Evolutionary conservation across 2,113 vertebrate species (phyloP), one percentile per base, ranked within the genome.

Genomic region (Heterocephalus glaber): DNA sequence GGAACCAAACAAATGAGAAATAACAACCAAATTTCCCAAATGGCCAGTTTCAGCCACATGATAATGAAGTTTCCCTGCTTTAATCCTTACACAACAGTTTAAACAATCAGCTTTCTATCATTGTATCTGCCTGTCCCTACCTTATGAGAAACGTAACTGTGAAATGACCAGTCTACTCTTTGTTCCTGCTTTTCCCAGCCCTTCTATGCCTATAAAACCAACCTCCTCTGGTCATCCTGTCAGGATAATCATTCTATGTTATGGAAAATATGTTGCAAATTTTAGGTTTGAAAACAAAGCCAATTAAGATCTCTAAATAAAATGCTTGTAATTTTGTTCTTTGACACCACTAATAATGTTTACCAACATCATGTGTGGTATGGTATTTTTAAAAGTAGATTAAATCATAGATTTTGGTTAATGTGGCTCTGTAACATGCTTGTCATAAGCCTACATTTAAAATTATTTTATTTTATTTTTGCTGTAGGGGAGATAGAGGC

Each of bases 321-420:
- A 72, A 58, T 60, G 65, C 41, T 92, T 72, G 22, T 60, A 92
- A 72, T 47, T 82, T 83, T 49, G 35, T 61, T 17, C 33, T 72
- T 92, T 47, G 52, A 47, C 5, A 49, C 52, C 11, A 65, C 17
- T 81, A 70, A 49, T 24, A 61, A n/a, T 88, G 33, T 60, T 47
- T 63, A 52, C 49, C 60, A 65, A 72, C 26, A 35, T 88, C 84
- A 13, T n/a, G 35, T 44, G 47, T 72, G 28, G 54, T 83, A 82
- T 44, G 13, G 13, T 87, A 90, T 90, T 84, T 84, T 74, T 49
- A 87, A 87, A 83, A 83, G 19, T 77, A 54, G 10, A 66, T 87
- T 86, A 94, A 94, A 92, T 79, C n/a, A 33, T 28, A 92, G 33
- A 68, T 87, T 24, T 89, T 82, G 28, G 70, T 11, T 80, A 92